phyloP scores from a whole-genome alignment of 1,140 invertebrate species.

The Eurosta solidaginis region DNA sequence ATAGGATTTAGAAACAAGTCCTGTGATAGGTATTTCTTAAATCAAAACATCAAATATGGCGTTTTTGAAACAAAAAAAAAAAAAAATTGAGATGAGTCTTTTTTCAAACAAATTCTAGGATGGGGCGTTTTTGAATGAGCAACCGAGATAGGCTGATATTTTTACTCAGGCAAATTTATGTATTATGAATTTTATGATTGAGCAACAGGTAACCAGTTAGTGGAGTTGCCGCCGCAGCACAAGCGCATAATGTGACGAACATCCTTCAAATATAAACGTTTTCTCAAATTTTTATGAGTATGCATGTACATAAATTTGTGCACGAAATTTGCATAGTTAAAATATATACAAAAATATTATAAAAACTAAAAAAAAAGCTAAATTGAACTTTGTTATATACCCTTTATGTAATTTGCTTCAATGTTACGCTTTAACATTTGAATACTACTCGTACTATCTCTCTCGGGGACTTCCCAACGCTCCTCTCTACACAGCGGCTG shows the following conservation, averaged over 20 bases:
- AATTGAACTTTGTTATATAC: neutral
- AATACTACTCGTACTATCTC: neutral
- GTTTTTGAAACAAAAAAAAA: too few species aligned
- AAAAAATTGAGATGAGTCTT: too few species aligned
- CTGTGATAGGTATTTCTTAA: too few species aligned
- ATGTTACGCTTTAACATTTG: neutral
- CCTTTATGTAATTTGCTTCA: neutral
- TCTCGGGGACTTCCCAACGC: neutral
- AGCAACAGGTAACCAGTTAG: neutral
- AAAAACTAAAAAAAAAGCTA: neutral
- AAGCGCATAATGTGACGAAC: constrained; percentile 18
- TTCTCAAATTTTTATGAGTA: neutral
- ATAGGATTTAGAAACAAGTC: too few species aligned
- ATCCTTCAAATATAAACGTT: too few species aligned
- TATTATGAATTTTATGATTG: too few species aligned
- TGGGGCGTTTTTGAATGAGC: too few species aligned
- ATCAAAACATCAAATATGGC: too few species aligned
- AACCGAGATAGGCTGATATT: too few species aligned
- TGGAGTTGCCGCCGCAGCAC: constrained; percentile 9
- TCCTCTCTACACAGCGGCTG: constrained; percentile 52
- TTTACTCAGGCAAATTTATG: too few species aligned
- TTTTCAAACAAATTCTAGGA: too few species aligned
- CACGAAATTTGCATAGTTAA: neutral
- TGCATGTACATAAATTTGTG: neutral
- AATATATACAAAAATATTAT: neutral